These are phyloP conservation scores for Cydia fagiglandana DNA, from an alignment of 1,140 invertebrate species.

Conservation along the genomic window DNA sequence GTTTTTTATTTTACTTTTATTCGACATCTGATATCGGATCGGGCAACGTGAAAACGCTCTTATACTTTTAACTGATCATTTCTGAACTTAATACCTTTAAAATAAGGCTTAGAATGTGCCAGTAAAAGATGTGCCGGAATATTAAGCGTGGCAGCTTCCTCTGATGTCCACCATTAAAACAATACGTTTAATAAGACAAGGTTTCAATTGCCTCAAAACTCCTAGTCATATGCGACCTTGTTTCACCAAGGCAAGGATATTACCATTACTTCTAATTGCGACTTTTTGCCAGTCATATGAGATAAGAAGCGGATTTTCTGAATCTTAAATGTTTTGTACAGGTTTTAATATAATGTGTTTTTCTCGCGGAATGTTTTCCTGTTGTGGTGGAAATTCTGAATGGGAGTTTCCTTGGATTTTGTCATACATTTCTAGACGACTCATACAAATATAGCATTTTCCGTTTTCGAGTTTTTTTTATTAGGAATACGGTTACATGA, in stretches of 20 bases:
- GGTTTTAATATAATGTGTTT: conserved; percentile 6
- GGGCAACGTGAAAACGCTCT: too few relatives aligned
- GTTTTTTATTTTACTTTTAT: too few relatives aligned
- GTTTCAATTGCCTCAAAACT: not conserved
- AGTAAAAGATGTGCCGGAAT: too few relatives aligned
- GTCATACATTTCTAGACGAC: too few relatives aligned
- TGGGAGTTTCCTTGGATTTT: not conserved
- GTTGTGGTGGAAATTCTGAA: not conserved
- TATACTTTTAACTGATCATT: too few relatives aligned
- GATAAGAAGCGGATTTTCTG: conserved; percentile 2
- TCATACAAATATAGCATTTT: too few relatives aligned
- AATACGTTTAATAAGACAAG: not conserved
- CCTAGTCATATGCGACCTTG: not conserved
- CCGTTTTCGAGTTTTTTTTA: too few relatives aligned
- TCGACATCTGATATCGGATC: too few relatives aligned
- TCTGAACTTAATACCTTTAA: too few relatives aligned
- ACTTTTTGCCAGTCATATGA: not conserved
- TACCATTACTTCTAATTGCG: conserved; percentile 9
- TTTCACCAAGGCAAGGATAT: not conserved
- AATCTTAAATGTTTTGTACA: conserved; percentile 7
- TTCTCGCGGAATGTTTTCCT: not conserved
- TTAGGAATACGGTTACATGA: too few relatives aligned
- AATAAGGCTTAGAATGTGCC: too few relatives aligned
- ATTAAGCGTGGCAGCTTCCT: not conserved
- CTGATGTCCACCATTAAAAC: conserved; percentile 1